phyloP scores from a whole-genome alignment of 2,113 vertebrate genomes.

The Clupea harengus region DNA sequence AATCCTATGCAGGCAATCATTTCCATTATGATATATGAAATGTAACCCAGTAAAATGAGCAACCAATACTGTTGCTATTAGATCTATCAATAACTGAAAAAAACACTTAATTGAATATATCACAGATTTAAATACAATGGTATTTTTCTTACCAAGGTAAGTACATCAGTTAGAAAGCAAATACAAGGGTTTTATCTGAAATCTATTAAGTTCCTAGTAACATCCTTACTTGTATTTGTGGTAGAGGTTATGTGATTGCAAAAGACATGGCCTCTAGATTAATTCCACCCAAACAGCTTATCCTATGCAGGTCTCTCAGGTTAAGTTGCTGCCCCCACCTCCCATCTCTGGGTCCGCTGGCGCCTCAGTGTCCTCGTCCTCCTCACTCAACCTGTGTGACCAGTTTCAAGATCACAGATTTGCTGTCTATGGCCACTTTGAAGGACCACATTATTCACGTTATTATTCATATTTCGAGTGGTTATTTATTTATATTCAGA shows the following conservation, averaged over 20 bases:
- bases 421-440: neutral
- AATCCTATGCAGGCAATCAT: neutral
- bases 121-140: too few relatives aligned
- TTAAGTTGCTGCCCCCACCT: too few relatives aligned
- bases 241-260: neutral
- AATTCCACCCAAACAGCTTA: neutral
- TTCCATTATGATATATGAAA: neutral
- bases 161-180: too few relatives aligned
- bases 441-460: neutral
- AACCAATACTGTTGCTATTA: too few relatives aligned
- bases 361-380: conserved; percentile 10
- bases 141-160: neutral
- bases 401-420: conserved; percentile 34
- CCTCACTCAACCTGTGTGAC: conserved; percentile 36
- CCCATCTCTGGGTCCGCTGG: neutral
- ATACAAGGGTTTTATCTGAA: too few relatives aligned
- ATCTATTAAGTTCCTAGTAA: too few relatives aligned
- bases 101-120: too few relatives aligned
- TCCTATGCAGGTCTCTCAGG: neutral
- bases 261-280: neutral
- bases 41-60: too few relatives aligned
- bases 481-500: neutral
- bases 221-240: neutral
- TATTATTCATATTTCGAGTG: neutral
- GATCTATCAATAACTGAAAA: too few relatives aligned